Conservation (phyloP, 2,113 vertebrate species). For the Motacilla alba region DNA sequence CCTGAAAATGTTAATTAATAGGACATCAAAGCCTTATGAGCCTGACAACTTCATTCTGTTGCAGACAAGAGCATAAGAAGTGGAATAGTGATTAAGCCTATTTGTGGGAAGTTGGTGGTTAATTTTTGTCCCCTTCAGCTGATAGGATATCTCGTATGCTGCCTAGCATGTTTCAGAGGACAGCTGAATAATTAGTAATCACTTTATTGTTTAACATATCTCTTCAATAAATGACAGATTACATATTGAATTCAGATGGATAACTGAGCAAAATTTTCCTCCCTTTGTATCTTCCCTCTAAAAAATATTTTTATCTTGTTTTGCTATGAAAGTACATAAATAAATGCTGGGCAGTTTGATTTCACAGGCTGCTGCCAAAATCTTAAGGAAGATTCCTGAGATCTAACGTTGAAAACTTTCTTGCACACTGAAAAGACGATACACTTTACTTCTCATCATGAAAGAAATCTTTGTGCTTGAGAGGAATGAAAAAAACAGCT, state of each 20-base stretch:
- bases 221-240: neutral
- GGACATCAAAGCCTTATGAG: neutral
- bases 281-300: neutral
- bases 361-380: slow-evolving; percentile 18
- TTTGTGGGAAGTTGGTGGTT: neutral
- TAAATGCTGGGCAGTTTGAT: slow-evolving; percentile 16
- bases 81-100: neutral
- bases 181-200: neutral
- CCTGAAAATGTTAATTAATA: neutral
- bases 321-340: neutral
- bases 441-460: slow-evolving; percentile 31
- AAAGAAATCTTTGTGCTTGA: slow-evolving; percentile 42
- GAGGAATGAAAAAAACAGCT: slow-evolving; percentile 29
- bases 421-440: slow-evolving; percentile 11
- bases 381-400: slow-evolving; percentile 11
- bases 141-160: neutral
- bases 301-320: neutral
- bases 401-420: neutral
- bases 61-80: neutral
- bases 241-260: neutral
- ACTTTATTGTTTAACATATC: neutral
- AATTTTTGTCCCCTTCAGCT: neutral
- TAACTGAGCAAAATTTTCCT: neutral
- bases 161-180: neutral
- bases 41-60: neutral